Percentiles rank a stretch among this genome's conserved stretches.
phyloP scores from a whole-genome alignment of 2,888 invertebrate genomes.

The Microdon myrmicae region DNA sequence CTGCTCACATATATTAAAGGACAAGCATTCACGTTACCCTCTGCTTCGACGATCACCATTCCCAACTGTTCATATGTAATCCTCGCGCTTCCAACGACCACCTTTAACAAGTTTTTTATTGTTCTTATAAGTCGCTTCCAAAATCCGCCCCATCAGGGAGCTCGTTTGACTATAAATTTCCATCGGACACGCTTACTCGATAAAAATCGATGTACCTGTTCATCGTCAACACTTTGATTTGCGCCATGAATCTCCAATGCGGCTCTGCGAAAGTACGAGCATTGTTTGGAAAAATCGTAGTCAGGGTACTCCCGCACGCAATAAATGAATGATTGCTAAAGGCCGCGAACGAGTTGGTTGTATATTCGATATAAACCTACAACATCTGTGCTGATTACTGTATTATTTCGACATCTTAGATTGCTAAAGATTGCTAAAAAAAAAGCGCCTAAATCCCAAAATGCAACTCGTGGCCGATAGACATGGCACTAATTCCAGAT shows the following conservation, averaged over 20 bases:
- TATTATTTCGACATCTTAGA: no score
- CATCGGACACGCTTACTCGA: conserved; percentile 17
- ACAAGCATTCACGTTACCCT: conserved; percentile 17
- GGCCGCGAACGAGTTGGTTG: no score
- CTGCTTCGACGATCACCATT: conserved; percentile 17
- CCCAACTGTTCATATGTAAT: conserved; percentile 11
- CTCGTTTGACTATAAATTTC: conserved; percentile 28
- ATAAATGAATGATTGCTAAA: no score
- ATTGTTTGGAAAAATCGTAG: conserved; percentile 17
- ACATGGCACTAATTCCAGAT: conserved; percentile 3
- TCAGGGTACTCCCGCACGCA: conserved; percentile 9
- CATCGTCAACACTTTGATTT: conserved; percentile 1
- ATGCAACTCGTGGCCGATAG: conserved; percentile 10
- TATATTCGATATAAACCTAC: no score
- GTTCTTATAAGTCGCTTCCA: conserved; percentile 25
- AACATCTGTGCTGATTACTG: no score
- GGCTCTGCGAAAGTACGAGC: conserved; percentile 19
- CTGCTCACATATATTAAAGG: conserved; percentile 20
- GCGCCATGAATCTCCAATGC: conserved; percentile 13
- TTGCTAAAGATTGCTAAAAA: no score
- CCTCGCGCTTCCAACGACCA: conserved; percentile 22
- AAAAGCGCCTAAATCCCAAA: conserved; percentile 19
- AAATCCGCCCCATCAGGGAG: conserved; percentile 28
- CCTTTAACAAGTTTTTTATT: conserved; percentile 28
- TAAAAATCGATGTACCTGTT: conserved; percentile 12